phyloP scores from a whole-genome alignment of 2,113 vertebrate species.

The Mixornis gularis region DNA sequence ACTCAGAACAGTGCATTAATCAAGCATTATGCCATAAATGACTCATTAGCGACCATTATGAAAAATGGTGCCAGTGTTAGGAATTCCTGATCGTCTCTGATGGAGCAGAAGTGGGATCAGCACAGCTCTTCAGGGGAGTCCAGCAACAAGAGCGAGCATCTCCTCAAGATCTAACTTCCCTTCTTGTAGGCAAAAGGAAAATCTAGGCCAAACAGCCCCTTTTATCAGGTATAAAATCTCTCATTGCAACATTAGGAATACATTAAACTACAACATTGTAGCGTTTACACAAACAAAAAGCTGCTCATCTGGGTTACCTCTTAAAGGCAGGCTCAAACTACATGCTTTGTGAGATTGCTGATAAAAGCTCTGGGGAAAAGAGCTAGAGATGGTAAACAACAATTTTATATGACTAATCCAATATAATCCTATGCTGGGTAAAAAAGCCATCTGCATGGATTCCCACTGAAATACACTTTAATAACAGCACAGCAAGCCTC shows the following conservation, averaged over 20 bases:
- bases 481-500: not conserved
- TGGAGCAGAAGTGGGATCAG: not conserved
- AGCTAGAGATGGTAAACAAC: constrained; percentile 16
- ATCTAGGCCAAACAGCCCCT: not conserved
- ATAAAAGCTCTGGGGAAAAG: constrained; percentile 1
- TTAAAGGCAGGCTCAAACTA: not conserved
- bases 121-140: not conserved
- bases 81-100: not conserved
- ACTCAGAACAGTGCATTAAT: not conserved
- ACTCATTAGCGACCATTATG: not conserved
- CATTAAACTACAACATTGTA: not conserved
- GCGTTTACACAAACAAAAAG: not conserved
- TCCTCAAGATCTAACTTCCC: fast-evolving
- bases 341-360: not conserved
- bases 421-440: constrained; percentile 26
- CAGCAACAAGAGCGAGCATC: not conserved
- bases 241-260: not conserved
- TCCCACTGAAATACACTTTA: constrained; percentile 4
- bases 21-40: not conserved
- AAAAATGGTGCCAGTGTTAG: not conserved
- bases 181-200: not conserved
- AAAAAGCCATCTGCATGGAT: constrained; percentile 34
- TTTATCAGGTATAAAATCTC: not conserved
- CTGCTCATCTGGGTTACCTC: not conserved
- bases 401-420: constrained; percentile 52